Evolutionary conservation across 2,797 vertebrate genomes (phyloP).

Genomic region (Loriculus beryllinus): DNA sequence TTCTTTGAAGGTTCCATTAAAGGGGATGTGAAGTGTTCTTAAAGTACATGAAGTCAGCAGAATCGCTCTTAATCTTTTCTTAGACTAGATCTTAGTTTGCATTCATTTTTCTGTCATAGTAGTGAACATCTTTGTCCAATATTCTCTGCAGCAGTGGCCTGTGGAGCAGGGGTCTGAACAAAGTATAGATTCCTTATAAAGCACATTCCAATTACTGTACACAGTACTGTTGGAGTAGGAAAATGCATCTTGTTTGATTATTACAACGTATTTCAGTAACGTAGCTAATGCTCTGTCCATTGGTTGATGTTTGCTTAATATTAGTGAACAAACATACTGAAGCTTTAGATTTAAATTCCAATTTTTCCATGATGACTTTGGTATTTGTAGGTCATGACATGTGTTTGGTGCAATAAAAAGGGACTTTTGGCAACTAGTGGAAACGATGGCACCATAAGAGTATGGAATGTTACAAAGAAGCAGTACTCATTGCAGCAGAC

Average conservation of each 20-base stretch:
- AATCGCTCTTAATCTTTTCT: background rate
- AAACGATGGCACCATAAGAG: slow-evolving; percentile 91
- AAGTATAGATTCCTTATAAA: background rate
- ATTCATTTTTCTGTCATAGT: background rate
- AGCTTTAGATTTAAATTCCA: background rate
- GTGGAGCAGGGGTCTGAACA: background rate
- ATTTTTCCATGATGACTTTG: background rate
- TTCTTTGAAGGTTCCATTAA: background rate
- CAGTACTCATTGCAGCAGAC: slow-evolving; percentile 95
- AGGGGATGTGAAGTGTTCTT: background rate
- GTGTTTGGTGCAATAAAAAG: slow-evolving; percentile 92
- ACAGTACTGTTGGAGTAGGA: background rate
- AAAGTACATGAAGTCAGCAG: background rate
- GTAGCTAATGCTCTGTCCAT: background rate
- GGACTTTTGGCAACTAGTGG: slow-evolving; percentile 92
- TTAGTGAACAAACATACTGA: background rate
- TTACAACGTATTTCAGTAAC: background rate
- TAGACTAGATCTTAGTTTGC: background rate
- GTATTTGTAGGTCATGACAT: slow-evolving; percentile 87
- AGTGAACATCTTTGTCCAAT: background rate
- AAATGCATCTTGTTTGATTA: background rate
- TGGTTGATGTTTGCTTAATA: background rate
- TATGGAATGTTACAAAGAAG: slow-evolving; percentile 96
- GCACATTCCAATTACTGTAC: background rate
- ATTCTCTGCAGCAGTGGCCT: background rate